Evolutionary conservation across 2,113 vertebrate genomes (phyloP).

Genomic region (Gallinago paraguaiae): DNA sequence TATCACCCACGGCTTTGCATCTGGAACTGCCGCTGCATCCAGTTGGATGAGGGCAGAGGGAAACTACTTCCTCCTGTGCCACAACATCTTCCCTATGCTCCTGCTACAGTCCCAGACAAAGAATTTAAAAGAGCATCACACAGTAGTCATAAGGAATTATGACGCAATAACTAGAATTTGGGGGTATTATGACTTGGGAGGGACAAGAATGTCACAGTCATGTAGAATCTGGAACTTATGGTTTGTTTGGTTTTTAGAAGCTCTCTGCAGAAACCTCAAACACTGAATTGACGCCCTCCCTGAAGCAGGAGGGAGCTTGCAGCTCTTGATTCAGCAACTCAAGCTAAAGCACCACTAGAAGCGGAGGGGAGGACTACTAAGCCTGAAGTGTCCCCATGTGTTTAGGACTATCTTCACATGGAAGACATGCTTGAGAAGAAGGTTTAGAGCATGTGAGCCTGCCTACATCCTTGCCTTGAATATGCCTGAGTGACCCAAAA

Average conservation of each 20-base stretch:
- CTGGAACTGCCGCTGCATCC: not conserved
- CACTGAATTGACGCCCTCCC: not conserved
- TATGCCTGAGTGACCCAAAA: not conserved
- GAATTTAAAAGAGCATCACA: not conserved
- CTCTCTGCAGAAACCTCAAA: not conserved
- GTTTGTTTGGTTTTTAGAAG: not conserved
- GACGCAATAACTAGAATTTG: fast-evolving
- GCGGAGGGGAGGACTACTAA: not conserved
- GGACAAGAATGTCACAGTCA: not conserved
- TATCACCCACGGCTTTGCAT: not conserved
- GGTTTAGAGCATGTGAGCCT: not conserved
- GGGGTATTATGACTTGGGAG: not conserved
- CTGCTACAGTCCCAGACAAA: not conserved
- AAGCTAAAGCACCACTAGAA: not conserved
- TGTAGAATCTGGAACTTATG: not conserved
- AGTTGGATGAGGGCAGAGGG: not conserved
- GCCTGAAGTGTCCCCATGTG: not conserved
- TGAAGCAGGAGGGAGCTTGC: not conserved
- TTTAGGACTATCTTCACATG: not conserved
- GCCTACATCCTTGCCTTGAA: not conserved
- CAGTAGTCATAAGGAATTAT: not conserved
- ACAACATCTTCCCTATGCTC: not conserved
- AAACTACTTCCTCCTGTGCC: not conserved
- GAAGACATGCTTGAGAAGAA: not conserved
- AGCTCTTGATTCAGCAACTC: not conserved